phyloP scores from a whole-genome alignment of 1,140 invertebrate species.

The Pseudoatta argentina region DNA sequence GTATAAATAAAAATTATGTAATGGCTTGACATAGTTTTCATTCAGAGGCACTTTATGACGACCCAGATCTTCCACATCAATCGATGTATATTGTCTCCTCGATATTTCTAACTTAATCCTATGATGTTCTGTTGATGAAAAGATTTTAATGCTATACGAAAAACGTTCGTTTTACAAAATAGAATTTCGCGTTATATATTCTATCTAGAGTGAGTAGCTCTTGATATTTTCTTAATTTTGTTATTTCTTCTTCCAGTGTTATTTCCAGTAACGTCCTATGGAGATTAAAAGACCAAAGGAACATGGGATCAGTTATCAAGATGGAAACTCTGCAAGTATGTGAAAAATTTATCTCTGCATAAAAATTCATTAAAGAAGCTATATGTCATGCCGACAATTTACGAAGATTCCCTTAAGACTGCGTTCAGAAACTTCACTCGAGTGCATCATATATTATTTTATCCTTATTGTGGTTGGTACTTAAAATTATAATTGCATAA shows the following conservation, averaged over 20 bases:
- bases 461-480: too few relatives aligned
- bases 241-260: conserved; percentile 10
- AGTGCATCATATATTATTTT: too few relatives aligned
- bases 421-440: too few relatives aligned
- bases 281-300: not conserved
- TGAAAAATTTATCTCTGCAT: conserved; percentile 29
- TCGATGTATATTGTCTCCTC: conserved; percentile 9
- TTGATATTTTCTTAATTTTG: conserved; percentile 4
- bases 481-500: too few relatives aligned
- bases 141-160: not conserved
- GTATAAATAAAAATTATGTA: conserved; percentile 52
- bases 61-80: not conserved
- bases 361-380: not conserved
- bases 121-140: not conserved
- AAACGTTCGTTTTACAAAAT: conserved; percentile 1
- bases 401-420: not conserved
- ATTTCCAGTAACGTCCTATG: not conserved
- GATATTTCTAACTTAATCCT: not conserved
- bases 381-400: not conserved
- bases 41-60: not conserved
- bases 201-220: not conserved
- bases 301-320: not conserved
- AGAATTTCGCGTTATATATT: not conserved
- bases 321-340: conserved; percentile 24
- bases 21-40: conserved; percentile 23